Base-by-base conservation (phyloP, 1,140 invertebrate genomes). In the Melipona quadrifasciata region DNA sequence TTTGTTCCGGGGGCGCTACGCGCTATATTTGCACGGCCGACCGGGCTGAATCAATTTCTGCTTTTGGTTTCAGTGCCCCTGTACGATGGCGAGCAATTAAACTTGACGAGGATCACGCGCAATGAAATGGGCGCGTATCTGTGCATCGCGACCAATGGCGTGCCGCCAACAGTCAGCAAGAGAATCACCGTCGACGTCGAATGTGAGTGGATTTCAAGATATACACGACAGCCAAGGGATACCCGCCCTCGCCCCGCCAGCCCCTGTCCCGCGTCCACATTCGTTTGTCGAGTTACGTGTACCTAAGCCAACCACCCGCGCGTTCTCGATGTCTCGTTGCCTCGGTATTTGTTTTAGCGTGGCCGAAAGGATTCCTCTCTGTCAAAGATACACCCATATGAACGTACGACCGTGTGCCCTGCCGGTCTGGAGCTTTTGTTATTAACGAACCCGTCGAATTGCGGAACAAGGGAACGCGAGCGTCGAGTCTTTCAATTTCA, bases 91-190 rank as follows among this genome's bases (percentile, higher is more conserved):
- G 97, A 98, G 92, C 96, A 97, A 83, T 95, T 98, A 90, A 97
- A 97, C 91, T 94, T 98, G 90, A 97, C 97, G 90, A 97, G 97
- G 95, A 97, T 98, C 91, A 97, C 97, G 90, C 96, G 98, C 84
- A 97, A 96, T 70, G 97, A 98, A 93, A 98, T 98, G 97, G 97
- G 97, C n/a, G 97, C 97, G 75, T 98, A 98, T 95, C 95, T 97
- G 34, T 98, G 97, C 93, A 98, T 97, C 91, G 97, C 97, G 67
- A 97, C 96, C 61, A 98, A 98, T 89, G 97, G 97, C 51, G 97
- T 98, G 16, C 98, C 97, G 24, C 97, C 98, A 24, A 98, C 97
- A 4, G 97, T 98, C 89, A 98, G 97, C 93, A 98, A 98, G 95
- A 96, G 97, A 90, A 98, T 98, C 93, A 97, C 97, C 90, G 96